Evolutionary conservation across 2,797 vertebrate species (phyloP), one percentile per base, ranked within the genome.

Genomic region (Chaunax sp.): DNA sequence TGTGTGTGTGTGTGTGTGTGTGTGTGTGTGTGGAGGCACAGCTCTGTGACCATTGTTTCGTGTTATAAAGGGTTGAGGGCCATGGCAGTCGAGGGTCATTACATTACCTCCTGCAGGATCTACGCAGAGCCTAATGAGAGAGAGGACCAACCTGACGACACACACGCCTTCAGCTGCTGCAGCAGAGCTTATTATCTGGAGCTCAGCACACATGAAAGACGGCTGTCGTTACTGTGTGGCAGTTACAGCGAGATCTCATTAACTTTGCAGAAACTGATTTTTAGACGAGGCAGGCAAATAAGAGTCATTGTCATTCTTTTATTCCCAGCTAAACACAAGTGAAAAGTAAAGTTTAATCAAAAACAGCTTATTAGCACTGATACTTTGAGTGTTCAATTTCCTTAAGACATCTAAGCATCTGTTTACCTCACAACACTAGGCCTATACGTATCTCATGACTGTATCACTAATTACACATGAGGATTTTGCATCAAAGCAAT

Each of bases 181-280:
- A 33, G 72, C 64, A 43, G 50, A 53, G 72, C 77, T 81, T 68
- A 70, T 76, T 79, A 84, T 56, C n/a, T 18, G 50, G 62, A 69
- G 40, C 60, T 76, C 65, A 55, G 56, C 19, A 16, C 40, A 77
- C 47, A 73, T 68, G 69, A 76, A 71, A 74, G 72, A 78, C 51
- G 56, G 55, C 40, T 70, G 69, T 57, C 63, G 56, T 69, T 55
- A 68, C 58, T 30, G 50, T 68, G 54, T 58, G 57, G 49, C 57
- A 58, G 35, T 57, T 44, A 54, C 16, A 70, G 53, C 15, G 4
- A 44, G 54, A 47, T 49, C 70, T 73, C 58, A 70, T 70, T 70
- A 72, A 59, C 67, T 60, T 63, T 35, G 44, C 38, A 51, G 28
- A 35, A 53, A 30, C 28, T 20, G 47, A 55, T 50, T 64, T 71